These are phyloP conservation scores for Chanos chanos DNA, from an alignment of 2,797 vertebrate genomes.

Conservation along the genomic window DNA sequence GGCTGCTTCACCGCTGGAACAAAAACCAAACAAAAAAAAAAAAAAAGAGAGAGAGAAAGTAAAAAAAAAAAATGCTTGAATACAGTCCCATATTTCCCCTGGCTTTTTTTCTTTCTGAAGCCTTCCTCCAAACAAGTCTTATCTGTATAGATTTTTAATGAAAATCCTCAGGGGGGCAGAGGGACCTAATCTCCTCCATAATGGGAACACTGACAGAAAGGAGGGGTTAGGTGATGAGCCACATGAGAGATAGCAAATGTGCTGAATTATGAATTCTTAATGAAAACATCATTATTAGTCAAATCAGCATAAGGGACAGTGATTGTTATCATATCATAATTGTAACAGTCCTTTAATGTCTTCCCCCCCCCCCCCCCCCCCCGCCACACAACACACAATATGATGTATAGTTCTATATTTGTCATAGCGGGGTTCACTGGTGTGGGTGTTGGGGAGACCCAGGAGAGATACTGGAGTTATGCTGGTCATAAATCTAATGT, in stretches of 20 bases:
- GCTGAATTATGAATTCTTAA: constrained; percentile 54
- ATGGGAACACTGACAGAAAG: constrained; percentile 38
- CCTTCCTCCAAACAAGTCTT: constrained; percentile 43
- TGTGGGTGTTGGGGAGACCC: constrained; percentile 57
- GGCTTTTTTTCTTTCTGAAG: constrained; percentile 17
- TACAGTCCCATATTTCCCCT: constrained; percentile 16
- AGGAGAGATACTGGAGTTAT: constrained; percentile 52
- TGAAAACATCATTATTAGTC: constrained; percentile 59
- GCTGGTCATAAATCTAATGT: constrained; percentile 57
- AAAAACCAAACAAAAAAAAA: too few relatives aligned
- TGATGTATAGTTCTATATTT: constrained; percentile 57
- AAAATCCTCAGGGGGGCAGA: constrained; percentile 43
- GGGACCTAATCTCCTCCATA: constrained; percentile 43
- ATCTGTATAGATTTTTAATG: constrained; percentile 50
- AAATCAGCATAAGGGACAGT: constrained; percentile 53
- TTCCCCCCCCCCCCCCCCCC: constrained; percentile 35
- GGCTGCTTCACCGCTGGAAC: too few relatives aligned
- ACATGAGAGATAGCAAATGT: constrained; percentile 29
- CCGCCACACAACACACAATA: constrained; percentile 3
- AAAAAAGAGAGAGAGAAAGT: too few relatives aligned
- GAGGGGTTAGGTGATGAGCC: constrained; percentile 8
- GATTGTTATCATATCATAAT: constrained; percentile 64
- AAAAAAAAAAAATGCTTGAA: constrained; percentile 4
- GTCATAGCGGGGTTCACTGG: constrained; percentile 54
- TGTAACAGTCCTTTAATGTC: constrained; percentile 58